Base-by-base conservation (phyloP, 2,888 invertebrate genomes). In the Auanema freiburgensis region DNA sequence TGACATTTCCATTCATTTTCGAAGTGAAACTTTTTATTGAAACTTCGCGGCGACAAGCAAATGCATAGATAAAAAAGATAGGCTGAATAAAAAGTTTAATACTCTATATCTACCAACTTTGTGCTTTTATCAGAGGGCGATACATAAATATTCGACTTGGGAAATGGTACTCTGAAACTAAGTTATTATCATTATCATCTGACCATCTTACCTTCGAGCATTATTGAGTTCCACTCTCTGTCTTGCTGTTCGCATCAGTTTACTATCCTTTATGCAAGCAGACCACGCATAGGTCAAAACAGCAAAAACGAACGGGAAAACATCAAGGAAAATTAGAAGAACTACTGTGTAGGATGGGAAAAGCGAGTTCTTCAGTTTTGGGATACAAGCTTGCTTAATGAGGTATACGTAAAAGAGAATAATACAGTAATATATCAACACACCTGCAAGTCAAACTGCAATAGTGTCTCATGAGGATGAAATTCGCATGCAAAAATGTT, bases 321-420 rank as follows among this genome's bases (percentile, higher is more conserved):
- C 50, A 59, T 74, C 76, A 59, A 81, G 65, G 61, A 80, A 59
- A 52, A 81, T 79, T 41, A 81, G 71, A 49, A 81, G 59, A 25
- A 79, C 51, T n/a, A 78, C 78, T 8, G 74, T 72, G 63, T 79
- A 80, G 2, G 72, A 69, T 8, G 80, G 79, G 12, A 81, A 68
- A 6, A 79, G 70, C 16, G 74, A 75, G 64, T 80, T 77, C 59
- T 81, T 80, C 51, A 81, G 68, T 66, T 79, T 80, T 4, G 78
- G 79, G 24, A 79, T 62, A 53, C 80, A 81, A 10, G 78, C 74
- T 41, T 72, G 71, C 77, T 79, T 60, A 33, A 71, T 42, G 2
- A 21, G 2, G 24, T 40, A 24, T 23, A 5, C 3, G 8, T 8
- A 33, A 33, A 8, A 33, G 33, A 33, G 33, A 8, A 33, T 33